Conservation (phyloP, 2,888 invertebrate genomes). For the Acronicta psi region DNA sequence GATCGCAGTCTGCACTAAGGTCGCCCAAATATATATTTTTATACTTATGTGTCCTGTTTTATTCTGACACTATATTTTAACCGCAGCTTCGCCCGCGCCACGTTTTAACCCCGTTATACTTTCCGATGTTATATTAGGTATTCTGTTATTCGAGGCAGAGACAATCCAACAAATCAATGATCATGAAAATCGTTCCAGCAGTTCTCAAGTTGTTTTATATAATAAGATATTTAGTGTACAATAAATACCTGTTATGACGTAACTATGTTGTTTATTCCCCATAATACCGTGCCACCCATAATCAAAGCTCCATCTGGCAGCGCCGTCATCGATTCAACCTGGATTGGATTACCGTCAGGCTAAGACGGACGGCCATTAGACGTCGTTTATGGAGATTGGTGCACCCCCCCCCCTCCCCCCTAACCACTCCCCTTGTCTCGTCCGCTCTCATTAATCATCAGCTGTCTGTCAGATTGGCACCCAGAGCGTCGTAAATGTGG, state of each 20-base stretch:
- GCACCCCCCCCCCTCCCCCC: slow-evolving; percentile 19
- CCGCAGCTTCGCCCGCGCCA: too few species aligned
- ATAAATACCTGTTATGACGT: slow-evolving; percentile 1
- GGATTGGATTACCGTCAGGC: slow-evolving; percentile 65
- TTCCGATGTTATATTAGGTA: too few species aligned
- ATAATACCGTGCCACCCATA: neutral
- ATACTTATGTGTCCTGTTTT: too few species aligned
- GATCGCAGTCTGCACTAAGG: too few species aligned
- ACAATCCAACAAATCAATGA: too few species aligned
- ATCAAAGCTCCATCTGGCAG: neutral
- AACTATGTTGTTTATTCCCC: neutral
- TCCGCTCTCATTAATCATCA: slow-evolving; percentile 62
- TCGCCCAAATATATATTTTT: too few species aligned
- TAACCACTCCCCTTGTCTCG: slow-evolving; percentile 27
- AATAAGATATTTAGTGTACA: too few species aligned
- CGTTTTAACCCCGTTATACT: too few species aligned
- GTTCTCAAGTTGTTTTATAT: too few species aligned
- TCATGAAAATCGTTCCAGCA: too few species aligned
- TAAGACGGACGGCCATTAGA: slow-evolving; percentile 64
- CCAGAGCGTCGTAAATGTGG: slow-evolving; percentile 21
- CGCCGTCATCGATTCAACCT: slow-evolving; percentile 39
- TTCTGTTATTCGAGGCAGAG: too few species aligned
- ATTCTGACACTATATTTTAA: too few species aligned
- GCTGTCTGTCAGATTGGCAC: slow-evolving; percentile 58
- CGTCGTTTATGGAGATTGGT: slow-evolving; percentile 74